These are phyloP conservation scores for Kryptolebias ocellatus DNA, from an alignment of 2,797 vertebrate species.

Conservation along the genomic window DNA sequence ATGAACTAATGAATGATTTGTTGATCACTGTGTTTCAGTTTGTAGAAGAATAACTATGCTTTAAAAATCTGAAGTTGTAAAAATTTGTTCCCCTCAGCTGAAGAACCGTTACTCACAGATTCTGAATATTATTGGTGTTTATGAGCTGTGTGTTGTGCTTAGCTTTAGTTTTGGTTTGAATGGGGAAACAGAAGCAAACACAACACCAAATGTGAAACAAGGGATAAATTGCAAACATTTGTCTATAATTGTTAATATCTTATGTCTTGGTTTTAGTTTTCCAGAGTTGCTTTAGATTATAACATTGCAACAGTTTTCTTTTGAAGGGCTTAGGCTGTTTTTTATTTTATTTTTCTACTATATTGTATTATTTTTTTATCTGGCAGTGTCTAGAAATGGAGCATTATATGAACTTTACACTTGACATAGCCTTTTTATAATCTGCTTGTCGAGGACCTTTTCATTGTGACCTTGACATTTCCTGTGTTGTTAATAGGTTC, in stretches of 20 bases:
- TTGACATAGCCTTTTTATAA: conserved; percentile 24
- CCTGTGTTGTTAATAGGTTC: conserved; percentile 27
- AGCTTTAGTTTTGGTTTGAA: too few species aligned
- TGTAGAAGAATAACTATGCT: too few species aligned
- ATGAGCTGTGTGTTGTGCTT: too few species aligned
- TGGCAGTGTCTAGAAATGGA: background rate
- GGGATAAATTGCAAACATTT: too few species aligned
- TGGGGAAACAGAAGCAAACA: too few species aligned
- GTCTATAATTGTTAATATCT: background rate
- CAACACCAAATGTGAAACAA: too few species aligned
- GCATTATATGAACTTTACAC: conserved; percentile 22
- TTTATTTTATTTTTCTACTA: conserved; percentile 10
- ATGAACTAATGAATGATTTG: too few species aligned
- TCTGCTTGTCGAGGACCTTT: conserved; percentile 42
- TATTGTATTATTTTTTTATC: conserved; percentile 23
- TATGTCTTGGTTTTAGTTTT: background rate
- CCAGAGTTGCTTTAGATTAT: background rate
- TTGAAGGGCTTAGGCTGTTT: conserved; percentile 16
- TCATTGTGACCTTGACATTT: conserved; percentile 62
- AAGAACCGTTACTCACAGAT: too few species aligned
- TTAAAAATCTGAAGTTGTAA: too few species aligned
- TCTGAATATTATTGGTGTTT: too few species aligned
- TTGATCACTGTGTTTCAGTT: too few species aligned
- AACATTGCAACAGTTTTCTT: conserved; percentile 7
- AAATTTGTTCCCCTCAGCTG: too few species aligned